A percentile compares a stretch with the other conserved stretches of the same genome.
Conservation (phyloP, 2,888 invertebrate genomes). For the Penaeus monodon region DNA sequence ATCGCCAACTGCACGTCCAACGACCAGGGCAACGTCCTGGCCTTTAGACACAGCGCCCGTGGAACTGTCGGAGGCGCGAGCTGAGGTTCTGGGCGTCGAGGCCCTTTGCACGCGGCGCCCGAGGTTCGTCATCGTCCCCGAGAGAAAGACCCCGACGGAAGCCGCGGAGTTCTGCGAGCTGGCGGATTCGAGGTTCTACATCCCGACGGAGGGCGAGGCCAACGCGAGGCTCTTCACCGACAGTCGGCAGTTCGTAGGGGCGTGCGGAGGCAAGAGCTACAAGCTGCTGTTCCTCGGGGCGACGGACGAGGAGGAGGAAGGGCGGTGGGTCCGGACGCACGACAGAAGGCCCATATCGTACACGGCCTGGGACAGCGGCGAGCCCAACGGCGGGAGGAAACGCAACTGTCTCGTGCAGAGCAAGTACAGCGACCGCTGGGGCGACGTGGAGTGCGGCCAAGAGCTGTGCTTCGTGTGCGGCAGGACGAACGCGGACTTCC, state of each 20-base stretch:
- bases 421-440: conserved; percentile 17
- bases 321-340: neutral
- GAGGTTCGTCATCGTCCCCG: conserved; percentile 20
- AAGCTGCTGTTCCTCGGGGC: conserved; percentile 27
- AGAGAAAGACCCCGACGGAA: neutral
- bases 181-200: conserved; percentile 1
- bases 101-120: conserved; percentile 9
- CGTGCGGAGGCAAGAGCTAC: conserved; percentile 22
- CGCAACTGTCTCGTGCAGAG: conserved; percentile 24
- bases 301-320: conserved; percentile 6
- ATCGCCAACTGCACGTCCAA: conserved; percentile 31
- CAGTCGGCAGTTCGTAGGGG: neutral
- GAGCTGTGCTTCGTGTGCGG: conserved; percentile 26
- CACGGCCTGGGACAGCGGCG: conserved; percentile 24
- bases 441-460: conserved; percentile 18
- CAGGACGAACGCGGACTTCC: conserved; percentile 11
- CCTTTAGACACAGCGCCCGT: conserved; percentile 11
- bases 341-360: neutral
- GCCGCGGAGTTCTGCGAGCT: conserved; percentile 13
- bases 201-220: conserved; percentile 15
- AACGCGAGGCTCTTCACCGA: conserved; percentile 5
- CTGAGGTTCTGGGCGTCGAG: neutral
- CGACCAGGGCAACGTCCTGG: conserved; percentile 29
- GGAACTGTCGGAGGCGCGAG: conserved; percentile 7
- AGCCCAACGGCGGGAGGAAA: conserved; percentile 30